Percentiles rank a stretch among this genome's conserved stretches.
These are phyloP conservation scores for Epinephelus coioides DNA, from an alignment of 2,797 vertebrate genomes.

Conservation along the genomic window DNA sequence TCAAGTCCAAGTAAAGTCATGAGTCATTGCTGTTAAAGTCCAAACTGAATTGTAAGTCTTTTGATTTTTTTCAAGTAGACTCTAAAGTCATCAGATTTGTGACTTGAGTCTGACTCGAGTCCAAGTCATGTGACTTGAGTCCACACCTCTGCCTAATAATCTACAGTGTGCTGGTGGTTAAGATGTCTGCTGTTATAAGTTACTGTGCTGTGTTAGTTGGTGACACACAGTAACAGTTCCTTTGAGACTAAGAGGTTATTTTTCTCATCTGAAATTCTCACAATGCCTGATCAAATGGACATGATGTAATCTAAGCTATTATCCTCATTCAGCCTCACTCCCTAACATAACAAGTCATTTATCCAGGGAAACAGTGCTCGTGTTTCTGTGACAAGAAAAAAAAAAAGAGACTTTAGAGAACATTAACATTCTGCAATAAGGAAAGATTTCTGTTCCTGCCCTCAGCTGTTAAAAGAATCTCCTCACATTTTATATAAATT, in stretches of 20 bases:
- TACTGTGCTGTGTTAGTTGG: neutral
- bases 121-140: too few relatives aligned
- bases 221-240: neutral
- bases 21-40: too few relatives aligned
- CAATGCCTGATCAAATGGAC: constrained; percentile 8
- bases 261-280: constrained; percentile 17
- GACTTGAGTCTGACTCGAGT: too few relatives aligned
- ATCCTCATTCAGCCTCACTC: constrained; percentile 6
- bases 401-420: neutral
- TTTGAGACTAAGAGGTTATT: neutral
- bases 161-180: neutral
- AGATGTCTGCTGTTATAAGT: neutral
- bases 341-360: neutral
- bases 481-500: constrained; percentile 5
- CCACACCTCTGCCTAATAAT: neutral
- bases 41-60: too few relatives aligned
- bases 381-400: neutral
- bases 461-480: neutral
- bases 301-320: constrained; percentile 12
- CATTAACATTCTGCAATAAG: constrained; percentile 8
- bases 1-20: too few relatives aligned
- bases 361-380: neutral
- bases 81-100: too few relatives aligned
- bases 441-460: constrained; percentile 16
- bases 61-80: too few relatives aligned